phyloP scores from a whole-genome alignment of 2,888 invertebrate species.

The Chromoteleia sp. region DNA sequence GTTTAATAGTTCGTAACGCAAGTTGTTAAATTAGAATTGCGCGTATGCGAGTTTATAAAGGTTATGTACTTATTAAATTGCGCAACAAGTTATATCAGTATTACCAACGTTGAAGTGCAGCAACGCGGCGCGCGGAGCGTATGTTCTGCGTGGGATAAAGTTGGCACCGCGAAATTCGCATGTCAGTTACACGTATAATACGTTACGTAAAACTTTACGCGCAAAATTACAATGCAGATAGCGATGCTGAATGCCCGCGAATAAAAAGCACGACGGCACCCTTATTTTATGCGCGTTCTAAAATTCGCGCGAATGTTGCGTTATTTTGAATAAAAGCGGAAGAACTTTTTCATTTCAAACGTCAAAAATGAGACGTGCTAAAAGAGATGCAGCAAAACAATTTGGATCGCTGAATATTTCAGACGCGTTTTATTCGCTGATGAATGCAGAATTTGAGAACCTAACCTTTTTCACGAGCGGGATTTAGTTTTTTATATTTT shows the following conservation, averaged over 20 bases:
- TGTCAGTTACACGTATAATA: conserved; percentile 13
- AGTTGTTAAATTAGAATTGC: conserved; percentile 37
- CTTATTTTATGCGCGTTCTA: conserved; percentile 19
- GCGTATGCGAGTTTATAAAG: conserved; percentile 33
- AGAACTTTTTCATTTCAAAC: conserved; percentile 26
- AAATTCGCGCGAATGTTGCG: conserved; percentile 26
- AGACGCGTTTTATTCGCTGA: conserved; percentile 4
- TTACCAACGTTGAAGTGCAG: conserved; percentile 4
- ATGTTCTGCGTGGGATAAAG: background rate
- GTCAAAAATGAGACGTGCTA: conserved; percentile 25
- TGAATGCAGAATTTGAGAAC: background rate
- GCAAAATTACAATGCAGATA: conserved; percentile 22
- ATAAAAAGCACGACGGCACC: conserved; percentile 15
- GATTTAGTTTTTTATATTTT: too few species aligned
- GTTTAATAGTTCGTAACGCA: conserved; percentile 35
- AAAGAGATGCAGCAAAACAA: conserved; percentile 28
- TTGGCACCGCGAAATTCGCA: conserved; percentile 26
- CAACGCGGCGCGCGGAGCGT: background rate
- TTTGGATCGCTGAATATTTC: conserved; percentile 13
- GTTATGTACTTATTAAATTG: conserved; percentile 43
- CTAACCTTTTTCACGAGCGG: too few species aligned
- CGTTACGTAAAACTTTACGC: conserved; percentile 18
- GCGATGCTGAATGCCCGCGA: conserved; percentile 2
- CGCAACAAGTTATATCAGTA: conserved; percentile 41
- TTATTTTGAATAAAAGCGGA: conserved; percentile 8